phyloP scores from a whole-genome alignment of 37 sponge, comb jelly and placozoan genomes.

The Lycopodina hypogea region DNA sequence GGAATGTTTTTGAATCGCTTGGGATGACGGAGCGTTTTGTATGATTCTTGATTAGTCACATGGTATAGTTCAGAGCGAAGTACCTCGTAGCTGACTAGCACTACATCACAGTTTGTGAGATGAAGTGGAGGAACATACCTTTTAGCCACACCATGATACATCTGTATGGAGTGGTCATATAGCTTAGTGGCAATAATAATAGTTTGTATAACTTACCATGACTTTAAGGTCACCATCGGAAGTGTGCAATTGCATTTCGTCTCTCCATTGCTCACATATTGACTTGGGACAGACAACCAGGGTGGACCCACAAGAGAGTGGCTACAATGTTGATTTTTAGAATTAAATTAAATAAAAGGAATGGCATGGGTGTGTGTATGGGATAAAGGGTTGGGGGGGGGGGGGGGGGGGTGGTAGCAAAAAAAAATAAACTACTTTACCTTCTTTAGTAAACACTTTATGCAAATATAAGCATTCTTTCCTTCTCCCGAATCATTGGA shows the following conservation, averaged over 20 bases:
- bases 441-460: constrained; percentile 37
- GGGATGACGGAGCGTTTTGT: constrained; percentile 40
- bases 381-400: too few relatives aligned
- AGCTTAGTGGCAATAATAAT: neutral
- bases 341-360: too few relatives aligned
- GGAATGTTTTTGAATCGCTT: constrained; percentile 55
- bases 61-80: constrained; percentile 66
- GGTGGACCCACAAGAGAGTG: constrained; percentile 57
- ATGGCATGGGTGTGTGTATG: too few relatives aligned
- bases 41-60: constrained; percentile 36
- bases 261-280: constrained; percentile 77
- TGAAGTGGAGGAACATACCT: constrained; percentile 54
- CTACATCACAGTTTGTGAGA: constrained; percentile 62
- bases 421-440: constrained; percentile 10
- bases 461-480: constrained; percentile 17
- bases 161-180: constrained; percentile 7
- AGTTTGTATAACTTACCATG: constrained; percentile 24
- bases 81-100: constrained; percentile 72
- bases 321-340: too few relatives aligned
- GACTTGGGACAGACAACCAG: constrained; percentile 70
- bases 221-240: constrained; percentile 32
- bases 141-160: constrained; percentile 56
- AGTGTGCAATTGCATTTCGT: constrained; percentile 75
- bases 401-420: too few relatives aligned
- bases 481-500: constrained; percentile 12